Base-by-base conservation (phyloP, 2,888 invertebrate species). In the Ormyrus thymus region DNA sequence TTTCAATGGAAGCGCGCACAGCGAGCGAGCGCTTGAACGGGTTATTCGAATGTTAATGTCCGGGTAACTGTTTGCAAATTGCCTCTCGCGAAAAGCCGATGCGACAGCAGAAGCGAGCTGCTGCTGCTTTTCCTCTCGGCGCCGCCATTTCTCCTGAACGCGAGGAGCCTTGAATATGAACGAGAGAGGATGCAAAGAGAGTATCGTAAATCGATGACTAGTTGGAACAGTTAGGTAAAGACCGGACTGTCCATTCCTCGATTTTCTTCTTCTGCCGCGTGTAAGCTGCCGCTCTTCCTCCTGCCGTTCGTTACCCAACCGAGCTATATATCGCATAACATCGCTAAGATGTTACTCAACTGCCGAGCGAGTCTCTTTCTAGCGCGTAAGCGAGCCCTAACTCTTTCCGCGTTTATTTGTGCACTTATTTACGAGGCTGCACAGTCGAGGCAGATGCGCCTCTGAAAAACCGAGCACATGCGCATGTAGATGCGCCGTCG, bases 141-240 rank as follows among this genome's bases (percentile, higher is more conserved):
- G 10, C 58, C 8, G 61, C 43, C 61, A 7, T 62, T 46, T 62
- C 62, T 62, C 43, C 61, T 10, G 10, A 29, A 29, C 29, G 29
- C 29, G 29, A 29, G 29, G 8, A 13, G 29, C 46, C 11, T n/a
- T 59, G 71, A 61, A 71, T 71, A 71, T 71, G 71, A 70, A 61
- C 72, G 72, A 29, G 59, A 29, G 70, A 43, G 62, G 53, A 71
- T 75, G 80, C 74, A 83, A 82, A 80, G 81, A 80, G 83, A 81
- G 76, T 82, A 82, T 83, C 81, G 81, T 81, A 78, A 83, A 83
- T 82, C 83, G 82, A 83, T 84, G 83, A 82, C 84, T 82, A 82
- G 83, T 82, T 82, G 81, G 82, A 84, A 84, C 83, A 82, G 82
- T 84, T 84, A 83, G 81, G 76, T 70, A 64, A 15, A 58, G 65